These are phyloP conservation scores for Lophotriccus pileatus DNA, from an alignment of 2,797 vertebrate genomes.

Conservation along the genomic window DNA sequence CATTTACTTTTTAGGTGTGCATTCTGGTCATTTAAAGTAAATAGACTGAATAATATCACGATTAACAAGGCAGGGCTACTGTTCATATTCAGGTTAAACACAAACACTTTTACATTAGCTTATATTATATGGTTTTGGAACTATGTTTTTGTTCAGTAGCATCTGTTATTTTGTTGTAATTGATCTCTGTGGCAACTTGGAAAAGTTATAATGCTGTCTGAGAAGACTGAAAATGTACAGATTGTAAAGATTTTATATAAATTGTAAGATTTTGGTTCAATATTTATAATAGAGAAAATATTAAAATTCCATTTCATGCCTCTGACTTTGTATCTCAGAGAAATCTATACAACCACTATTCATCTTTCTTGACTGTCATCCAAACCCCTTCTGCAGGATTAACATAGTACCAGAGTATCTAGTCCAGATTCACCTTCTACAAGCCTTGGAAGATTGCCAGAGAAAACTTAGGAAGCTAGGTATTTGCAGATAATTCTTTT, in stretches of 20 bases:
- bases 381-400: not conserved
- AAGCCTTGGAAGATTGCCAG: not conserved
- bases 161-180: constrained; percentile 8
- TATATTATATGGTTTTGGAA: not conserved
- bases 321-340: not conserved
- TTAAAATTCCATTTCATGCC: constrained; percentile 28
- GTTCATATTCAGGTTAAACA: not conserved
- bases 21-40: not conserved
- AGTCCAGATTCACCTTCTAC: not conserved
- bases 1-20: not conserved
- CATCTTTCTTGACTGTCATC: not conserved
- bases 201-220: constrained; percentile 38
- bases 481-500: not conserved
- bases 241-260: constrained; percentile 71
- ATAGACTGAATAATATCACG: not conserved
- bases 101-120: not conserved
- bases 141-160: not conserved
- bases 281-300: constrained; percentile 76
- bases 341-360: not conserved
- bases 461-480: not conserved
- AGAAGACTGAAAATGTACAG: constrained; percentile 62
- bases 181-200: not conserved
- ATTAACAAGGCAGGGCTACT: not conserved
- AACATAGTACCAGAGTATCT: not conserved
- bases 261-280: constrained; percentile 62